Conservation (phyloP, 2,113 vertebrate genomes). For the Apodemus speciosus region DNA sequence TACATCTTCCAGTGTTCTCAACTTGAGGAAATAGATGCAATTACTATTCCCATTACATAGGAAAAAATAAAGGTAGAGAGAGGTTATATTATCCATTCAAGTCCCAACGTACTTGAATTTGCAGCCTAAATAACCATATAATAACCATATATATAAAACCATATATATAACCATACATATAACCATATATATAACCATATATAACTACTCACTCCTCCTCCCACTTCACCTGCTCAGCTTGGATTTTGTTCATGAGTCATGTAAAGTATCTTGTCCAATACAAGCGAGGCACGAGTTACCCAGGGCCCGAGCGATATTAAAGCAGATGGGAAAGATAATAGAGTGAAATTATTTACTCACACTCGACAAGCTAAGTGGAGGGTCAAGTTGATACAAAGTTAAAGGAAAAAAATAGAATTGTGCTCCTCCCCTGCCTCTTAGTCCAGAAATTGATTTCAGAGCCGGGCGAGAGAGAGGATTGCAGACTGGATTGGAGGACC, state of each 20-base stretch:
- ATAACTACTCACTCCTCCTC: background rate
- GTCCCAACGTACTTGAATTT: background rate
- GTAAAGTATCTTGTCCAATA: background rate
- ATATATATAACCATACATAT: background rate
- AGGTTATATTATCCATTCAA: background rate
- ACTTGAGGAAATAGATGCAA: background rate
- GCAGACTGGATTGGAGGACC: background rate
- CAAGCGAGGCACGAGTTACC: background rate
- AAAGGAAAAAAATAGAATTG: slow-evolving; percentile 23
- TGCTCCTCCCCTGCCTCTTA: background rate
- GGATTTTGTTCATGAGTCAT: background rate
- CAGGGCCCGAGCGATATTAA: background rate
- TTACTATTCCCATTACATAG: background rate
- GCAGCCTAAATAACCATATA: background rate
- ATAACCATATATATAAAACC: no score
- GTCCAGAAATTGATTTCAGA: background rate
- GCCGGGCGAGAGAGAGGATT: background rate
- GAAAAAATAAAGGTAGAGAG: background rate
- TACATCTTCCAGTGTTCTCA: background rate
- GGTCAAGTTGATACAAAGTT: background rate
- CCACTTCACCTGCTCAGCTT: background rate
- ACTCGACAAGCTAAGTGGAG: slow-evolving; percentile 14
- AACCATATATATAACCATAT: background rate
- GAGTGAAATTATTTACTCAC: background rate
- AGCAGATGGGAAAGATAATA: background rate